phyloP scores from a whole-genome alignment of 2,797 vertebrate species.

The Microchirus variegatus region DNA sequence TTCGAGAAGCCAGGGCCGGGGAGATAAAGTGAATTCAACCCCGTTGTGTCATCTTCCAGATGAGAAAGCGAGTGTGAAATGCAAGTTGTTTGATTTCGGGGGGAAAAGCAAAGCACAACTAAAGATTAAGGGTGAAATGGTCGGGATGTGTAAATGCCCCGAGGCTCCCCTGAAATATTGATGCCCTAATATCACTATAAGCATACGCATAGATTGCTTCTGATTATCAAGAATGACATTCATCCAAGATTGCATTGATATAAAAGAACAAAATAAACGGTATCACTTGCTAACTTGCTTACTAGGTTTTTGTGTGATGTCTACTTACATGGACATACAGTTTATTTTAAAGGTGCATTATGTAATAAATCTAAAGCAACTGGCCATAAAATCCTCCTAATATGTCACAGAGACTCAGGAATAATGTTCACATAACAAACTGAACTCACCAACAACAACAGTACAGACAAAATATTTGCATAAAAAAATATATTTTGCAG shows the following conservation, averaged over 20 bases:
- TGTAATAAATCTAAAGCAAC: no score
- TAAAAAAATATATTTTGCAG: no score
- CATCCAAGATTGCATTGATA: slow-evolving; percentile 2
- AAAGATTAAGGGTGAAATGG: slow-evolving; percentile 41
- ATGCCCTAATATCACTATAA: slow-evolving; percentile 35
- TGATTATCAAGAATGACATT: slow-evolving; percentile 20
- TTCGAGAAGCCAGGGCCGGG: slow-evolving; percentile 54
- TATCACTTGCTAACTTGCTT: no score
- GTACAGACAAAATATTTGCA: no score
- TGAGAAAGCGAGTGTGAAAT: slow-evolving; percentile 48
- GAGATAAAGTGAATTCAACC: slow-evolving; percentile 66
- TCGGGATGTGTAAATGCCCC: slow-evolving; percentile 49
- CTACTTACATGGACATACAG: no score
- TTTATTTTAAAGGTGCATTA: no score
- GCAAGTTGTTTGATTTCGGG: slow-evolving; percentile 39
- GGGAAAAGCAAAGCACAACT: slow-evolving; percentile 31
- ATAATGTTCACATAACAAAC: no score
- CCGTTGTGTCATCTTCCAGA: slow-evolving; percentile 52
- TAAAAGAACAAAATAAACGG: no score
- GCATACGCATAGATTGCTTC: slow-evolving; percentile 19
- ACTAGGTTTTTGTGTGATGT: no score
- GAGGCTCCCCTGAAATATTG: slow-evolving; percentile 40
- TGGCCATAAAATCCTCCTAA: no score
- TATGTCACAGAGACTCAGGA: no score
- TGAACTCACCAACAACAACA: no score